Evolutionary conservation across 2,113 vertebrate genomes (phyloP).

Genomic region (Bufo gargarizans): DNA sequence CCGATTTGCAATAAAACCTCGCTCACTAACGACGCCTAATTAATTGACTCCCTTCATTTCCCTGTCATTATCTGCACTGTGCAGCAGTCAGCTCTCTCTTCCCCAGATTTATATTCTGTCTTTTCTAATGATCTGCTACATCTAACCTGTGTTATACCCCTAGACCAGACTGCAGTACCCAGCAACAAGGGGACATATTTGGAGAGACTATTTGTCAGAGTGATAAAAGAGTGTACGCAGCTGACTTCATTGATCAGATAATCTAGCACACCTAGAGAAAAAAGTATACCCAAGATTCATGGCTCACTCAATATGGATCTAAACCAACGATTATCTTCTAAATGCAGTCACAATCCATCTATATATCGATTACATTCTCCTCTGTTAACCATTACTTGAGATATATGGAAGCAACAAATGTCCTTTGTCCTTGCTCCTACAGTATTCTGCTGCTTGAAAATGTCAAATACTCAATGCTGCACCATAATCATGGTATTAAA

Average conservation of each 20-base stretch:
- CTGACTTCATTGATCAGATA: neutral
- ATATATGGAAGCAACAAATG: too few relatives aligned
- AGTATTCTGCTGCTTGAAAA: too few relatives aligned
- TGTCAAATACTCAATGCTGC: too few relatives aligned
- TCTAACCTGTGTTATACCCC: neutral
- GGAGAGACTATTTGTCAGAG: neutral
- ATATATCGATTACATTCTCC: neutral
- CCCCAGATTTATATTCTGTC: constrained; percentile 43
- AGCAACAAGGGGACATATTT: constrained; percentile 2
- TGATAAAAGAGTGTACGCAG: neutral
- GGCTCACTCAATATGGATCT: neutral
- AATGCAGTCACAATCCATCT: neutral
- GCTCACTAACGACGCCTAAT: constrained; percentile 48
- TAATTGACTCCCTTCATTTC: constrained; percentile 39
- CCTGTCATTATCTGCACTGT: constrained; percentile 51
- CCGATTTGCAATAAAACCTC: constrained; percentile 50
- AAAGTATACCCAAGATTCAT: neutral
- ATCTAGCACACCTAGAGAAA: neutral
- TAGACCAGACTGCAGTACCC: constrained; percentile 8
- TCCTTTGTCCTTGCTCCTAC: too few relatives aligned
- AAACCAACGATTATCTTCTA: neutral
- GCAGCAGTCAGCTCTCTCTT: constrained; percentile 48
- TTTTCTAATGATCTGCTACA: constrained; percentile 31
- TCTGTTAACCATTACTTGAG: neutral
- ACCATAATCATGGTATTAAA: too few relatives aligned